Evolutionary conservation across 2,797 vertebrate genomes (phyloP).

Genomic region (Sebastes itinus): DNA sequence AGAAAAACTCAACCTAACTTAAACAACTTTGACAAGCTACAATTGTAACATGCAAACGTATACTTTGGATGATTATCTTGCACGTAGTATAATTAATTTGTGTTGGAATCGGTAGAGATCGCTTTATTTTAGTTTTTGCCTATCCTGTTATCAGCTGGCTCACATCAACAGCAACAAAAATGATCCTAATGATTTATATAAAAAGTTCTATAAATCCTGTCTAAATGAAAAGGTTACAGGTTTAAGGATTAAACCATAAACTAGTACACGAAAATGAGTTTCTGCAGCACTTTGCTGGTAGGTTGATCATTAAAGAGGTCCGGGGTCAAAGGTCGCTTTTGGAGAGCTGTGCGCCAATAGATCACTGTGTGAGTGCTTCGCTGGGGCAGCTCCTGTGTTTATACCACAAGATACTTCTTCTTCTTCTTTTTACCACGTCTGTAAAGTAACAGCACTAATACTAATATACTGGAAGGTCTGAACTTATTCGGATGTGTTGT

Average conservation of each 20-base stretch:
- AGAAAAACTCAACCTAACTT: no score
- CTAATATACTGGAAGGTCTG: neutral
- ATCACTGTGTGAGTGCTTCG: constrained; percentile 69
- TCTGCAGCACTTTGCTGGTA: constrained; percentile 69
- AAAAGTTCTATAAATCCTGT: neutral
- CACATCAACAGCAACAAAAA: neutral
- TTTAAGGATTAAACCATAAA: constrained; percentile 51
- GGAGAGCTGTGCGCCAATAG: constrained; percentile 81
- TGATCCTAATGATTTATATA: neutral
- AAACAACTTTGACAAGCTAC: neutral
- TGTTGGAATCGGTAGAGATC: neutral
- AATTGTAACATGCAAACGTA: neutral
- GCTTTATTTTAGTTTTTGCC: neutral
- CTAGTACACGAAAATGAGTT: constrained; percentile 67
- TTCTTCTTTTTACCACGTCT: neutral
- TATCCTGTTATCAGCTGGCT: neutral
- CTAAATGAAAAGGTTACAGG: neutral
- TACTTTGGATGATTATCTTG: neutral
- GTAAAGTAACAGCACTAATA: neutral
- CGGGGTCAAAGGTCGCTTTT: constrained; percentile 84
- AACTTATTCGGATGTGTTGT: neutral
- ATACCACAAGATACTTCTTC: neutral
- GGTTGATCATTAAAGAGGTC: constrained; percentile 88
- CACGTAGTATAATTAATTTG: neutral
- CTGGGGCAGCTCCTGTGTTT: neutral